A percentile compares a stretch with the other conserved stretches of the same genome.
Evolutionary conservation across 2,113 vertebrate species (phyloP).

Genomic region (Platichthys stellatus): DNA sequence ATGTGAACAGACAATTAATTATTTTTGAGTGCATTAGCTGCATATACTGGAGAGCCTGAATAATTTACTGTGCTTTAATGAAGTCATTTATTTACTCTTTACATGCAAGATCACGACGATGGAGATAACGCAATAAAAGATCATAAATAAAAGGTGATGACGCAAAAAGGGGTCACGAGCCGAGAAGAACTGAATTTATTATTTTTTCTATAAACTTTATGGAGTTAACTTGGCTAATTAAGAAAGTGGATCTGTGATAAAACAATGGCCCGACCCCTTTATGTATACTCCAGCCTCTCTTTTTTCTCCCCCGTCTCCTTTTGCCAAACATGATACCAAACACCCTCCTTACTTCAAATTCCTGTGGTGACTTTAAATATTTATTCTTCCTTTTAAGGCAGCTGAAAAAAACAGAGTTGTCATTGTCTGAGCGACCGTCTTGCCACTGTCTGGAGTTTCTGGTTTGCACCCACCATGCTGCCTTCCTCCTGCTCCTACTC

Average conservation of each 20-base stretch:
- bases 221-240: slow-evolving; percentile 56
- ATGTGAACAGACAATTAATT: slow-evolving; percentile 52
- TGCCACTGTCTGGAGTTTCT: slow-evolving; percentile 41
- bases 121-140: slow-evolving; percentile 10
- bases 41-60: slow-evolving; percentile 18
- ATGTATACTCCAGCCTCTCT: slow-evolving; percentile 5
- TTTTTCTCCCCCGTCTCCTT: not conserved
- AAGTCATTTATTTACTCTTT: slow-evolving; percentile 53
- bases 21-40: slow-evolving; percentile 54
- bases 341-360: slow-evolving; percentile 34
- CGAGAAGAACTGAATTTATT: slow-evolving; percentile 29
- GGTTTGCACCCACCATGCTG: not conserved
- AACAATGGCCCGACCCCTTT: slow-evolving; percentile 5
- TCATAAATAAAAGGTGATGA: slow-evolving; percentile 43
- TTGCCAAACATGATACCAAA: slow-evolving; percentile 30
- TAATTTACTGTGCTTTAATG: slow-evolving; percentile 47
- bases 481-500: slow-evolving; percentile 11
- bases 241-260: slow-evolving; percentile 56
- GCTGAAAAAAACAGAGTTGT: slow-evolving; percentile 46
- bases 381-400: slow-evolving; percentile 36
- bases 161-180: slow-evolving; percentile 46
- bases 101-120: slow-evolving; percentile 11
- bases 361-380: slow-evolving; percentile 29
- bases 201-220: slow-evolving; percentile 53
- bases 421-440: slow-evolving; percentile 51